Evolutionary conservation across 2,113 vertebrate genomes (phyloP), one percentile per base, ranked within the genome.

Genomic region (Myotis davidii): DNA sequence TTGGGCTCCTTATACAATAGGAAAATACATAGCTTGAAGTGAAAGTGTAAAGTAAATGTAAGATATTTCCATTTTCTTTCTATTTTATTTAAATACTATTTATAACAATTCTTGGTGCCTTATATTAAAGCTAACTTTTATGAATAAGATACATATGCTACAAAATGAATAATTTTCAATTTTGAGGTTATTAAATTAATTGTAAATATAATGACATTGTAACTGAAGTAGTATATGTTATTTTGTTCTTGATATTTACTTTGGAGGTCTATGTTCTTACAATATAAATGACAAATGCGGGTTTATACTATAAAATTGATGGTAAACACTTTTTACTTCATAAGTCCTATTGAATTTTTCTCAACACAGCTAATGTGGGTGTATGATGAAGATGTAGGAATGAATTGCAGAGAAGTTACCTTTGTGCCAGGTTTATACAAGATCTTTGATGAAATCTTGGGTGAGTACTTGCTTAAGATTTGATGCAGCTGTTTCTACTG

Each of bases 371-470:
- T 98, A 98, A 99, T 99, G 99, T 99, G 99, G 99, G 99, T 99
- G 74, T 99, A 99, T 97, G 99, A 99, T 98, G 99, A 99, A 98
- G 99, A 99, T 9, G 92, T 99, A 5, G 99, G 99, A 95, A 99
- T 99, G 99, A 99, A 99, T 97, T 98, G 99, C 98, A 98, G 99
- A 97, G 99, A 99, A 93, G 99, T 99, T 98, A 99, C 99, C 23
- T 99, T 99, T 96, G 99, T 99, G 95, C 99, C 99, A 50, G 99
- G 99, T 96, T 98, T 99, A 61, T 99, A 99, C 98, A 99, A 99
- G 98, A 99, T 99, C 98, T 99, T 99, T 98, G 99, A 99, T 99
- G 99, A 99, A 98, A 99, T 99, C 96, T 99, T 99, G 17, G 99
- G 99, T 99, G 98, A 99, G 99, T 98, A 77, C 87, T 97, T 93